Evolutionary conservation across 2,888 invertebrate species (phyloP).

Genomic region (Melanophora roralis): DNA sequence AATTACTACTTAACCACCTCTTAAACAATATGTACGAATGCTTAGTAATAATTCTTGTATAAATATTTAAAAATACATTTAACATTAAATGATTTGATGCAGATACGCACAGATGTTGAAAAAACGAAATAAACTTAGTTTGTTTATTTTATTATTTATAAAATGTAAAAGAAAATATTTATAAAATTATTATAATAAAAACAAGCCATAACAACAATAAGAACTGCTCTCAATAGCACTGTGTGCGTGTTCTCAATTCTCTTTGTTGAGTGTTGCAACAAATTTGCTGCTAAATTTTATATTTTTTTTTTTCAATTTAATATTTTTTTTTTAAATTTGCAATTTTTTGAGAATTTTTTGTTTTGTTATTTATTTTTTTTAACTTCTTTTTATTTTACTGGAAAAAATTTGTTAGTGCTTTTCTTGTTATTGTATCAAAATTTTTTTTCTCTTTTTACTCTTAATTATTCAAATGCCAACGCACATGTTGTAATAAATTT

Average conservation of each 20-base stretch:
- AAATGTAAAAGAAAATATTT: background rate
- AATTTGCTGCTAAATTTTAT: no score
- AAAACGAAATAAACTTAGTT: constrained; percentile 2
- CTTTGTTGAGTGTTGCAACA: background rate
- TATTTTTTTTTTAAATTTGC: background rate
- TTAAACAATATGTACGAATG: background rate
- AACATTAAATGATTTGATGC: background rate
- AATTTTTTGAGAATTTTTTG: no score
- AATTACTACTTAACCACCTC: background rate
- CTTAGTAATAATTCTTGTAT: background rate
- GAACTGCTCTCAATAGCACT: background rate
- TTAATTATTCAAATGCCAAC: background rate
- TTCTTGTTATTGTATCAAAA: background rate
- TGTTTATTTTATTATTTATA: constrained; percentile 8
- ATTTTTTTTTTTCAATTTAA: background rate
- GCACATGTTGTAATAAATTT: background rate
- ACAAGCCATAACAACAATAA: constrained; percentile 27
- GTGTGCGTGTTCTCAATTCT: background rate
- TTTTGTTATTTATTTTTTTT: background rate
- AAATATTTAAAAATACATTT: background rate
- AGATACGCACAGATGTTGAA: constrained; percentile 9
- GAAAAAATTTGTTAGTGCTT: no score
- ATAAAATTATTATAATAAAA: background rate
- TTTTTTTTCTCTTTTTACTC: background rate
- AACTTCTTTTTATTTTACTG: background rate